These are phyloP conservation scores for Drosophila pseudoobscura DNA, from an alignment of 1,140 invertebrate genomes.

Conservation along the genomic window DNA sequence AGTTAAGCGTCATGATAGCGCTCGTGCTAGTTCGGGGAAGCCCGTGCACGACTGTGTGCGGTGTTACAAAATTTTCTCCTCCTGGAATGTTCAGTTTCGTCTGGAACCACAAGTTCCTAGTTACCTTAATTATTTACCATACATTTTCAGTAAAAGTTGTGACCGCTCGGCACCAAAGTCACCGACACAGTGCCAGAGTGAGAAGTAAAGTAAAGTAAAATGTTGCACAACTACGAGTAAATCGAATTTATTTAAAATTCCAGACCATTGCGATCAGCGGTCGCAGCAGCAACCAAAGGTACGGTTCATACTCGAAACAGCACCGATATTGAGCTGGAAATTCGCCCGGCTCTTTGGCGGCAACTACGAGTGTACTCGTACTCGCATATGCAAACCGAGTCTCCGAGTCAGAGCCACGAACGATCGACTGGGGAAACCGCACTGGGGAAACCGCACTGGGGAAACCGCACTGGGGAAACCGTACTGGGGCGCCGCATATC, in stretches of 20 bases:
- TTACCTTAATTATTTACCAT: constrained; percentile 52
- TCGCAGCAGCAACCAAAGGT: constrained; percentile 24
- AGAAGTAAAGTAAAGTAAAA: constrained; percentile 43
- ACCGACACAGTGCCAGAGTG: constrained; percentile 19
- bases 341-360: constrained; percentile 57
- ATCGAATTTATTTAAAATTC: constrained; percentile 78
- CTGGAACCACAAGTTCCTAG: not conserved
- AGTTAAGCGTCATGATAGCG: too few species aligned
- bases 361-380: constrained; percentile 26
- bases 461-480: constrained; percentile 48
- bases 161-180: constrained; percentile 25
- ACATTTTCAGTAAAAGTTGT: constrained; percentile 57
- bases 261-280: constrained; percentile 61
- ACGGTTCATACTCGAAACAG: constrained; percentile 24
- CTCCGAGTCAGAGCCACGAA: not conserved
- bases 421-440: constrained; percentile 31
- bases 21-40: too few species aligned
- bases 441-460: constrained; percentile 28
- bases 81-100: constrained; percentile 6
- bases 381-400: constrained; percentile 19
- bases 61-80: not conserved
- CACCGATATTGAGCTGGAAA: constrained; percentile 65
- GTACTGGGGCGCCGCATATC: constrained; percentile 35
- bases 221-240: constrained; percentile 76
- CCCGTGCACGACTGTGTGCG: too few species aligned